Evolutionary conservation across 2,888 invertebrate species (phyloP).

Genomic region (Orthosia incerta): DNA sequence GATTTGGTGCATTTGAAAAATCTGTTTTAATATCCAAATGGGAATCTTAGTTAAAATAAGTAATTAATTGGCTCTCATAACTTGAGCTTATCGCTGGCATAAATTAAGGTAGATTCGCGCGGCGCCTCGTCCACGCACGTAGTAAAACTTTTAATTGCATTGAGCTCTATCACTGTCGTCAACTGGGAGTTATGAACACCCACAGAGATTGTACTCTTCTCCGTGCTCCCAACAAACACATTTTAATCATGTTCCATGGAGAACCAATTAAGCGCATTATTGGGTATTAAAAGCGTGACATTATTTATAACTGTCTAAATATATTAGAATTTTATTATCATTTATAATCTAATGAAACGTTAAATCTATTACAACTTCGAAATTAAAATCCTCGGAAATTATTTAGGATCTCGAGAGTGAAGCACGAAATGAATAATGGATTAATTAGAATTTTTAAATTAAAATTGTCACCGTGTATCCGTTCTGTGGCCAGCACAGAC

Average conservation of each 20-base stretch:
- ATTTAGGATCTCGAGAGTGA: constrained; percentile 68
- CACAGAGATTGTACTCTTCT: constrained; percentile 76
- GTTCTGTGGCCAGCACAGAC: constrained; percentile 81
- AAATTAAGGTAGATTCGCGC: constrained; percentile 88
- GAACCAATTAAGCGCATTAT: constrained; percentile 50
- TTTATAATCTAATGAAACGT: constrained; percentile 53
- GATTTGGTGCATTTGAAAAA: constrained; percentile 20
- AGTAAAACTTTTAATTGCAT: constrained; percentile 91
- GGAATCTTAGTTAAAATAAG: constrained; percentile 85
- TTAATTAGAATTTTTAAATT: constrained; percentile 81
- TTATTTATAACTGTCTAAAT: constrained; percentile 59
- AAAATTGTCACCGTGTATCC: constrained; percentile 85
- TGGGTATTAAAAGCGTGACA: constrained; percentile 30
- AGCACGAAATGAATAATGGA: constrained; percentile 74
- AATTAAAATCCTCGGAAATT: constrained; percentile 68
- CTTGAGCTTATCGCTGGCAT: constrained; percentile 87
- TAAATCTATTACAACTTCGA: constrained; percentile 56
- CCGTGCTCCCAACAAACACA: constrained; percentile 54
- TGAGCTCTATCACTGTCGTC: constrained; percentile 89
- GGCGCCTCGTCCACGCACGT: constrained; percentile 89
- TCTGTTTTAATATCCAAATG: constrained; percentile 70
- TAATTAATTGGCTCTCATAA: constrained; percentile 89
- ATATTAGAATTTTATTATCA: constrained; percentile 49
- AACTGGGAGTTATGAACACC: constrained; percentile 86
- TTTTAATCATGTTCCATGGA: constrained; percentile 45